Evolutionary conservation across 2,888 invertebrate genomes (phyloP).

Genomic region (Cheilosia pagana): DNA sequence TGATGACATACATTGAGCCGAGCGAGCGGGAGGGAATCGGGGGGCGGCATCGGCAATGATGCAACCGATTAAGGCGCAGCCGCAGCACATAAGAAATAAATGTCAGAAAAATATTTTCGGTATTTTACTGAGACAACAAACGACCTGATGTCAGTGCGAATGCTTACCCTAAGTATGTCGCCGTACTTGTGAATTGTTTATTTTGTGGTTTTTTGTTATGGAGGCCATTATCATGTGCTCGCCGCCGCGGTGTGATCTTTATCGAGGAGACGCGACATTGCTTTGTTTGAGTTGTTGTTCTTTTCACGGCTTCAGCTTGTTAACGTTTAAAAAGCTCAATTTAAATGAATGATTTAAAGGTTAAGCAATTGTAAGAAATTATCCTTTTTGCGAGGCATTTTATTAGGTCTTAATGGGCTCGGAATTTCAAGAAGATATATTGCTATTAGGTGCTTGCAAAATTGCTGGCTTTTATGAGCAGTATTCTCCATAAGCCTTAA

Average conservation of each 20-base stretch:
- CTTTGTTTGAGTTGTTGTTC: constrained; percentile 26
- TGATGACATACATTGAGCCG: constrained; percentile 60
- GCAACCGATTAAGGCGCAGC: constrained; percentile 70
- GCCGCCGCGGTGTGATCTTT: constrained; percentile 48
- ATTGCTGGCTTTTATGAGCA: no score
- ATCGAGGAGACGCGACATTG: constrained; percentile 57
- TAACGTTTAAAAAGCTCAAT: constrained; percentile 49
- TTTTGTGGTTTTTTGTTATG: constrained; percentile 26
- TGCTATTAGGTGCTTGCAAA: neutral
- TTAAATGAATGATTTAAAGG: constrained; percentile 38
- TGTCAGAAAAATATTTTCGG: constrained; percentile 71
- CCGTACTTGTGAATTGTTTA: constrained; percentile 25
- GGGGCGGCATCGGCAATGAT: constrained; percentile 25
- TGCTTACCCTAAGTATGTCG: constrained; percentile 9
- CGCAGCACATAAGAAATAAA: constrained; percentile 52
- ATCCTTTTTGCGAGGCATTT: constrained; percentile 2
- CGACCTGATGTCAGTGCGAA: constrained; percentile 11
- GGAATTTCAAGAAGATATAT: constrained; percentile 8
- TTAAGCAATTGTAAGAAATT: constrained; percentile 20
- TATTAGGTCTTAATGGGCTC: constrained; percentile 10
- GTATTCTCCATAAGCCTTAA: no score
- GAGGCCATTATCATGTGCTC: constrained; percentile 43
- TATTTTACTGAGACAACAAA: constrained; percentile 44
- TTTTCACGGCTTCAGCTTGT: constrained; percentile 30
- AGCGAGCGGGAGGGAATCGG: neutral